Base-by-base conservation (phyloP, 2,113 vertebrate genomes). In the Castor canadensis region DNA sequence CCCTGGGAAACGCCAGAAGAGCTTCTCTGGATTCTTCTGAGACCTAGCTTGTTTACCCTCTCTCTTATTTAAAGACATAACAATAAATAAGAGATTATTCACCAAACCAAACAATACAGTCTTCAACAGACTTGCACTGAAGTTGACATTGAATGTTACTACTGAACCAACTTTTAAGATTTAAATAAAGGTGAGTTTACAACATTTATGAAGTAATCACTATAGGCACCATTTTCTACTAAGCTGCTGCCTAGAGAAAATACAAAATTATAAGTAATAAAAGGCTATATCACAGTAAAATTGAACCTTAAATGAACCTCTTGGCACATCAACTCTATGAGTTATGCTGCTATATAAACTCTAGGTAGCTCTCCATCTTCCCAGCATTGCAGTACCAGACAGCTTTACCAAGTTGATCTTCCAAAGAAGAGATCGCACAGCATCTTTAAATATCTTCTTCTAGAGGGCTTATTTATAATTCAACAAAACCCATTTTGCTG, bases 31-130 rank as follows among this genome's bases (percentile, higher is more conserved):
- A 47, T 83, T 91, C 81, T 90, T 56, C 60, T 40, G 40, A 86
- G 35, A n/a, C 22, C 38, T 60, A 28, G 10, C 5, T 45, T 45
- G 26, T 87, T 54, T 71, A 38, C 5, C 7, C 2, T 38, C 9
- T 81, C 30, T 83, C 84, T 66, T 60, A 76, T 32, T 86, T 92
- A 89, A 87, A 79, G 40, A 62, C 32, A 87, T 60, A 62, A 87
- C 77, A 60, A 87, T 40, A 90, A 94, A 54, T 24, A 60, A 19
- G 26, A 72, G 64, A 40, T 43, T 82, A 60, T 66, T 87, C 69
- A 77, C 26, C 26, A 79, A 56, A n/a, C 40, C 89, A 69, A 40
- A 49, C 6, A 89, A 62, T 22, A 58, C 3, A 45, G 35, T 47
- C 58, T 94, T 75, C 56, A 77, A 66, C 28, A 71, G 9, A 77